These are phyloP conservation scores for Antennarius maculatus DNA, from an alignment of 2,797 vertebrate species.

Conservation along the genomic window DNA sequence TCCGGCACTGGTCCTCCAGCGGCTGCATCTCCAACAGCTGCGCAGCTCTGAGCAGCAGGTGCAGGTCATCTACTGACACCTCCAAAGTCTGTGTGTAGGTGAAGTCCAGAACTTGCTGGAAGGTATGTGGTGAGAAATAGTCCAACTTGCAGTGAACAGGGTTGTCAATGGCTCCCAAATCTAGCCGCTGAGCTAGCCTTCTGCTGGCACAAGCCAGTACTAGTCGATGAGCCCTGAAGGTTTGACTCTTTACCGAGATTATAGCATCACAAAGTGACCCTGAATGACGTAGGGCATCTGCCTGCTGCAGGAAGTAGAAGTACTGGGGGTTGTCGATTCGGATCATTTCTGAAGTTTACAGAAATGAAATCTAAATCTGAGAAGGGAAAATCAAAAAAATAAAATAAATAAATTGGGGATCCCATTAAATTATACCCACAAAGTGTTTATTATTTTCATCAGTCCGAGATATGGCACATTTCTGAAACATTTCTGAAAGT, in stretches of 20 bases:
- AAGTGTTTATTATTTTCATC: background rate
- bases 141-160: constrained; percentile 73
- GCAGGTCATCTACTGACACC: constrained; percentile 78
- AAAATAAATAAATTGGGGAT: constrained; percentile 11
- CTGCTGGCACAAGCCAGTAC: constrained; percentile 85
- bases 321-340: constrained; percentile 82
- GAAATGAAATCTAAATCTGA: constrained; percentile 31
- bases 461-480: constrained; percentile 20
- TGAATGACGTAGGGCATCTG: constrained; percentile 76
- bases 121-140: constrained; percentile 79
- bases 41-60: constrained; percentile 78
- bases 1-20: constrained; percentile 81
- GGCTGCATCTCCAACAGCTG: constrained; percentile 78
- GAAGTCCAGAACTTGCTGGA: constrained; percentile 85
- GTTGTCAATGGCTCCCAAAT: constrained; percentile 42
- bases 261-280: constrained; percentile 82
- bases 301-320: constrained; percentile 80
- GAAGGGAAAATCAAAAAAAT: constrained; percentile 32
- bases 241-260: constrained; percentile 78
- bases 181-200: constrained; percentile 73
- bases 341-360: constrained; percentile 69
- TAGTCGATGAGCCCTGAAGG: constrained; percentile 84
- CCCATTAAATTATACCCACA: constrained; percentile 21
- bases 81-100: constrained; percentile 82
- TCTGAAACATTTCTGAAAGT: constrained; percentile 20